Evolutionary conservation across 2,888 invertebrate species (phyloP).

Genomic region (Sarcophaga carnaria): DNA sequence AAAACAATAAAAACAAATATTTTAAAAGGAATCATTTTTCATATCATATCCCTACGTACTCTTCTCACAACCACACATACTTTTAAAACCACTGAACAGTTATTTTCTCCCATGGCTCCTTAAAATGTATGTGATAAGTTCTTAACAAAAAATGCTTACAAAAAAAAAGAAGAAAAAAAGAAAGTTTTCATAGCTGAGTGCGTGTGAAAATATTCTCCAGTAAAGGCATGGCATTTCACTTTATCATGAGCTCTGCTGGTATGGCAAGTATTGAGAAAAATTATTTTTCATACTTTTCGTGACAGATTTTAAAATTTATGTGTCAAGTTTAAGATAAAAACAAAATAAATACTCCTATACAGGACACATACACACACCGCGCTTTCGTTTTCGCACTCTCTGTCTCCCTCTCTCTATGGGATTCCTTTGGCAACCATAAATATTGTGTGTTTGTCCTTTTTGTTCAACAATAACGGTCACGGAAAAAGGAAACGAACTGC

Average conservation of each 20-base stretch:
- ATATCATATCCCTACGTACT: not conserved
- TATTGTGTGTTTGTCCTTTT: slow-evolving; percentile 6
- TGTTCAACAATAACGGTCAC: slow-evolving; percentile 25
- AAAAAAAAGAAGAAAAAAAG: not conserved
- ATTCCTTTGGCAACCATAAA: slow-evolving; percentile 6
- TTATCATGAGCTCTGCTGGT: not conserved
- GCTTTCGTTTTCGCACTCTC: not conserved
- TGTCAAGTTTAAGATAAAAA: slow-evolving; percentile 63
- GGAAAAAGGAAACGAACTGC: slow-evolving; percentile 50
- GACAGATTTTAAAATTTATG: slow-evolving; percentile 67
- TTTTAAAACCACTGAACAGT: not conserved
- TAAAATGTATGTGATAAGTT: slow-evolving; percentile 11
- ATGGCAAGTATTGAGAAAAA: slow-evolving; percentile 24
- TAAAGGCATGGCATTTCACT: no score
- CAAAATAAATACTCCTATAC: slow-evolving; percentile 28
- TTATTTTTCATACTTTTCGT: slow-evolving; percentile 64
- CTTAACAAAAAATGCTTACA: slow-evolving; percentile 16
- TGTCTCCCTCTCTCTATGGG: not conserved
- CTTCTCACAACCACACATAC: not conserved
- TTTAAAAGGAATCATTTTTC: not conserved
- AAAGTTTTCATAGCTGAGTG: no score
- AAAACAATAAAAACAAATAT: slow-evolving; percentile 16
- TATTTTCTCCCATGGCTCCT: not conserved
- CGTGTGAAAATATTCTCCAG: no score
- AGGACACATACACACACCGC: not conserved